Conservation (phyloP, 92 coral and sea anemone species). For the Zoanthus gigantus region DNA sequence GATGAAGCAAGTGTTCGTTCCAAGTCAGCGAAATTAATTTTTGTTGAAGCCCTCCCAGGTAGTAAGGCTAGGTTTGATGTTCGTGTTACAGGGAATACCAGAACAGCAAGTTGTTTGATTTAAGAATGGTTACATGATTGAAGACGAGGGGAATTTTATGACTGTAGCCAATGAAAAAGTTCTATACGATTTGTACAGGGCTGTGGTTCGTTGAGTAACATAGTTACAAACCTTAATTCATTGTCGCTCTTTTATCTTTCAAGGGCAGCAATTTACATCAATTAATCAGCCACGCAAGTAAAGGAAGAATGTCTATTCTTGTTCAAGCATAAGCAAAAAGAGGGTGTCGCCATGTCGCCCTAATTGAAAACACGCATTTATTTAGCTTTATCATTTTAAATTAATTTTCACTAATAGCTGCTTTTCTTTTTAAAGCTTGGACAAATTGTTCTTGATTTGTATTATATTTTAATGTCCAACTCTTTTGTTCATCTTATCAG, state of each 20-base stretch:
- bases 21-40: slow-evolving; percentile 64
- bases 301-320: too few relatives aligned
- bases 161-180: slow-evolving; percentile 83
- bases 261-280: too few relatives aligned
- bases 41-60: slow-evolving; percentile 66
- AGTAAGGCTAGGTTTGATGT: slow-evolving; percentile 87
- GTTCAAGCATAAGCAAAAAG: too few relatives aligned
- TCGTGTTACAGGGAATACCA: slow-evolving; percentile 72
- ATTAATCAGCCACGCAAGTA: too few relatives aligned
- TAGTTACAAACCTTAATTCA: too few relatives aligned
- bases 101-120: slow-evolving; percentile 89
- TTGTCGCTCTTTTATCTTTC: too few relatives aligned
- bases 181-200: slow-evolving; percentile 61
- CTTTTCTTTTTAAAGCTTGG: too few relatives aligned
- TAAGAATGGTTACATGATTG: slow-evolving; percentile 77
- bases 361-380: too few relatives aligned
- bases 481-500: slow-evolving; percentile 23
- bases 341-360: too few relatives aligned
- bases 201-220: too few relatives aligned
- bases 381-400: too few relatives aligned
- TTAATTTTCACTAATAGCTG: too few relatives aligned
- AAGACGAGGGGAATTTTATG: slow-evolving; percentile 80
- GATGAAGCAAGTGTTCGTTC: slow-evolving; percentile 79
- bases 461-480: neutral
- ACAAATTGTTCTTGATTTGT: neutral